Base-by-base conservation (phyloP, 2,797 vertebrate species). In the Notoglanidium macrostoma region DNA sequence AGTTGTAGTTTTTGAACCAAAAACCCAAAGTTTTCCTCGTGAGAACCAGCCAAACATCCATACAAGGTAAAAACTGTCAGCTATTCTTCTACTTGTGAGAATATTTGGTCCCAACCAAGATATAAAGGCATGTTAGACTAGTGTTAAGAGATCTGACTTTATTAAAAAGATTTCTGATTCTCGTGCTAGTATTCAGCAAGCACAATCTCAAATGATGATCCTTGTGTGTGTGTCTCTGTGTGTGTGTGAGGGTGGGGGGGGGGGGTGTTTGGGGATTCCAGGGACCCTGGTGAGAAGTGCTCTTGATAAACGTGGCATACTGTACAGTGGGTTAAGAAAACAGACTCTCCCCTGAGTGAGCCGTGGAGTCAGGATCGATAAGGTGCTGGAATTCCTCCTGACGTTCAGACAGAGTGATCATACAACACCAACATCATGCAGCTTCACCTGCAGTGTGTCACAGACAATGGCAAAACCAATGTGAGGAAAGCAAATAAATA, bases 241-340 rank as follows among this genome's bases (percentile, higher is more conserved):
- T 51, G 19, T 73, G 2, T 8, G 67, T 19, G 67, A 40, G 40
- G 49, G 10, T 5, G 49, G 49, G 81, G 17, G 61, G n/a, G 11
- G 57, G 11, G 49, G 10, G 49, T 7, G 49, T 61, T 23, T 55
- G 84, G 57, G 78, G 59, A 68, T 68, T 86, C 32, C 49, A 68
- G 26, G 67, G 79, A 88, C 35, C 84, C 70, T 29, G 10, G 77
- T 8, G 84, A 85, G 83, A 82, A 85, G 67, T 85, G 65, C 65
- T 85, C 82, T 83, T 83, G 87, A 83, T 85, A 86, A 86, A 88
- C n/a, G 29, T 77, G 84, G 59, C 84, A 15, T 70, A 81, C 79
- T 83, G 79, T 88, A 88, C 84, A 83, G 79, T 70, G 76, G 87
- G 87, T 88, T 88, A 88, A 88, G 70, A 88, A 88, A 88, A 86